phyloP scores from a whole-genome alignment of 2,797 vertebrate genomes.

The Arnoldichthys spilopterus region DNA sequence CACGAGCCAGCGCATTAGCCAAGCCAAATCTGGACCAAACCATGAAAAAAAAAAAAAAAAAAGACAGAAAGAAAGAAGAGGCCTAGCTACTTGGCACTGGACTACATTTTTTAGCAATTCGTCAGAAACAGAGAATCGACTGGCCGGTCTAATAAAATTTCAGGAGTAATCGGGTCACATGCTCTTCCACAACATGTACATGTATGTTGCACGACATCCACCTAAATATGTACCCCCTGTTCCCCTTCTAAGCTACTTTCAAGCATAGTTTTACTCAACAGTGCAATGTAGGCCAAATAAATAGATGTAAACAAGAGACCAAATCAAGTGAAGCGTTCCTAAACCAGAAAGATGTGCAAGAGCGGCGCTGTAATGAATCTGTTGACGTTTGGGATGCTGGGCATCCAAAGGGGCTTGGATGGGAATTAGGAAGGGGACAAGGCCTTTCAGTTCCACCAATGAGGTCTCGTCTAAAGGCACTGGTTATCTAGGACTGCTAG shows the following conservation, averaged over 20 bases:
- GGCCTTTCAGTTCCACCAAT: constrained; percentile 58
- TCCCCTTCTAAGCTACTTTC: constrained; percentile 68
- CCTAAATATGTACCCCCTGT: constrained; percentile 24
- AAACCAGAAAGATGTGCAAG: constrained; percentile 16
- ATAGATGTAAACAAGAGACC: constrained; percentile 57
- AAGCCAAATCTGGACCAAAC: background rate
- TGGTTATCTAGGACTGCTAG: constrained; percentile 56
- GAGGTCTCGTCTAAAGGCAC: constrained; percentile 87
- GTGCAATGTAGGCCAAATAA: constrained; percentile 63
- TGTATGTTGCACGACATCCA: constrained; percentile 3
- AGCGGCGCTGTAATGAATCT: constrained; percentile 56
- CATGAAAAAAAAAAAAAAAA: background rate
- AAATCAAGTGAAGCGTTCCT: constrained; percentile 26
- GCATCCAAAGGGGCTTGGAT: constrained; percentile 13
- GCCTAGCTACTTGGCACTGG: constrained; percentile 54
- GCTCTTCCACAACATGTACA: constrained; percentile 3
- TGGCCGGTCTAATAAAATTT: constrained; percentile 43
- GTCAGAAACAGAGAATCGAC: constrained; percentile 35
- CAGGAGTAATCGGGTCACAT: constrained; percentile 18
- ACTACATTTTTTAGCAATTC: constrained; percentile 39
- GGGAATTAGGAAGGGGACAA: constrained; percentile 37
- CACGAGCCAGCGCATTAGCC: background rate
- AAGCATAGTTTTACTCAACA: constrained; percentile 55
- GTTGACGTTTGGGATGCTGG: constrained; percentile 57
- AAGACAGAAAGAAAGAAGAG: constrained; percentile 27